Base-by-base conservation (phyloP, 2,113 vertebrate species). In the Rostratula benghalensis region DNA sequence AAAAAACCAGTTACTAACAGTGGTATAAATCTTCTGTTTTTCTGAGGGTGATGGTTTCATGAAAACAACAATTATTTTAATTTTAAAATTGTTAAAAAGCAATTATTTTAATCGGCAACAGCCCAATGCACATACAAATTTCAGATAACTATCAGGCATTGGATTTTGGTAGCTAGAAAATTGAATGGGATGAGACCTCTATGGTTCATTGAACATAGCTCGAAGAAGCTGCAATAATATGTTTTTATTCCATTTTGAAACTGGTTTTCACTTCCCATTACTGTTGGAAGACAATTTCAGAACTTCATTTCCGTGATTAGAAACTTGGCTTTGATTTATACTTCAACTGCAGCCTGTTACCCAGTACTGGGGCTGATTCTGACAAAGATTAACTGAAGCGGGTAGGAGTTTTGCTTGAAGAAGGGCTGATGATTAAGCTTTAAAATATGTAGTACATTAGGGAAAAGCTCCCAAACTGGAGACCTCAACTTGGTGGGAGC, bases 351-450 rank as follows among this genome's bases (percentile, higher is more conserved):
- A 71, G 39, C 73, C 60, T 4, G 0, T 46, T 70, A 76, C 17
- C 60, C 56, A 39, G 64, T 39, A 71, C 74, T 15, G 4, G 43
- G 45, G 84, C 71, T 56, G 61, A 95, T 93, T 95, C 91, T 84
- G 74, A 57, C 65, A 85, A 89, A 96, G 74, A 89, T 89, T 93
- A 95, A 82, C 89, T 64, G 77, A 71, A 95, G 71, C 3, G 9
- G 71, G 92, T 94, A 77, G 95, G 71, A 92, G 92, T 93, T 94
- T 69, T 92, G 25, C 76, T 74, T 90, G 83, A 61, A 93, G 81
- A 93, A 95, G 35, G 70, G 59, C 84, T 95, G 94, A 89, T 95
- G 93, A 94, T 90, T 94, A 96, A 96, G 76, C 95, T 94, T 83
- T 57, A 68, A 94, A 96, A 75, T 93, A 97, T 84, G 80, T 71